Evolutionary conservation across 2,797 vertebrate species (phyloP), one percentile per base, ranked within the genome.

Genomic region (Arnoldichthys spilopterus): DNA sequence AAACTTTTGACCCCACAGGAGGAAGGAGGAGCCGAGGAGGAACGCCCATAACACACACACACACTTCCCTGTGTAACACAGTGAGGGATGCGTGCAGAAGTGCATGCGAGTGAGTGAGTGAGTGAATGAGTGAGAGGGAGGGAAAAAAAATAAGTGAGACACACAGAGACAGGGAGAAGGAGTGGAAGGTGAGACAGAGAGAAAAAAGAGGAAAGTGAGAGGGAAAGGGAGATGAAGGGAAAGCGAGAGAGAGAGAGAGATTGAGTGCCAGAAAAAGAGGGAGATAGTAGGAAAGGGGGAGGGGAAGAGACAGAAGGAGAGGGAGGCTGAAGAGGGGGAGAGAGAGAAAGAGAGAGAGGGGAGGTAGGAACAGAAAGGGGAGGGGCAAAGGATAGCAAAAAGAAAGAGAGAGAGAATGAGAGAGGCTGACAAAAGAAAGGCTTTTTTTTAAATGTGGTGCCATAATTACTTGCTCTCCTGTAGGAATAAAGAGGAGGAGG

Each of bases 1-100:
- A 96, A 99, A 99, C 98, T 98, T 98, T 96, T 98, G 97, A 99
- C 97, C 97, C 94, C 92, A 89, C 90, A 91, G 93, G 88, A 92
- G 88, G 90, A 94, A 95, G 93, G 96, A 95, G 93, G 94, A 94
- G 93, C 94, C 91, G 89, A 91, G 91, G 90, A 95, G 95, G 95
- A 96, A 95, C 94, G 94, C 95, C 95, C 96, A 94, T 94, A 91
- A 94, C n/a, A 20, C 56, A 30, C 56, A 22, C 26, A 28, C 56
- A 59, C 56, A 28, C 56, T 56, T 54, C 47, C 73, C 74, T 54
- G 71, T 74, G 70, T 76, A 67, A 53, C 77, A 37, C 74, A 78
- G 61, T 66, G 61, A 69, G 49, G 72, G 77, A 68, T 69, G 76
- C 56, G 15, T 64, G 69, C 77, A 72, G 74, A 63, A 47, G 90